phyloP scores from a whole-genome alignment of 2,113 vertebrate genomes.

The Dicrurus megarhynchus region DNA sequence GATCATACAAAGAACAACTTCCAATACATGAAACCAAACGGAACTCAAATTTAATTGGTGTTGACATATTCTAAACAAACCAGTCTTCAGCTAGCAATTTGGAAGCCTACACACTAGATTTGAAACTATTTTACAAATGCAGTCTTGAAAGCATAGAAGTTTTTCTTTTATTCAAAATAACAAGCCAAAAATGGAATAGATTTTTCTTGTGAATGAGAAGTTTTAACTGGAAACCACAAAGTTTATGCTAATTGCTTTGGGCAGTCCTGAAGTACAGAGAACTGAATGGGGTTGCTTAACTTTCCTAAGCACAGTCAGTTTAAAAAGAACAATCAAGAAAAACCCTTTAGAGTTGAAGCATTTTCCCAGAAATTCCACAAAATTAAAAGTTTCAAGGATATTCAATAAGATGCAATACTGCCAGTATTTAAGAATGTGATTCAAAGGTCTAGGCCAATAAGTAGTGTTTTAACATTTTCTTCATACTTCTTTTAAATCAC shows the following conservation, averaged over 20 bases:
- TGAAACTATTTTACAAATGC: not conserved
- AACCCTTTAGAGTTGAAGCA: not conserved
- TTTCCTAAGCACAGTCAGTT: not conserved
- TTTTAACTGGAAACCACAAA: constrained; percentile 2
- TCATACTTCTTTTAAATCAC: not conserved
- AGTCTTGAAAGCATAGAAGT: not conserved
- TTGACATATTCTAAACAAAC: not conserved
- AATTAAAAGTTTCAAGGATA: not conserved
- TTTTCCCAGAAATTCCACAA: not conserved
- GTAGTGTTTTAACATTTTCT: not conserved
- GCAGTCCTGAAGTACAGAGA: not conserved
- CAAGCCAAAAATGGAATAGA: not conserved
- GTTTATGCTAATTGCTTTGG: not conserved
- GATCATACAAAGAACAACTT: not conserved
- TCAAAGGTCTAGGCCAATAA: not conserved
- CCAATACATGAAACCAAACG: not conserved
- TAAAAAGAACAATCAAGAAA: not conserved
- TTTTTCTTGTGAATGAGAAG: not conserved
- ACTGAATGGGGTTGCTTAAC: not conserved
- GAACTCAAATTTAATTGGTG: not conserved
- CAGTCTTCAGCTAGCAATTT: not conserved
- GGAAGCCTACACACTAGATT: not conserved
- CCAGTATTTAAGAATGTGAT: not conserved
- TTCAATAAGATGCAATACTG: not conserved
- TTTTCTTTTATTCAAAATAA: not conserved